Conservation (phyloP, 1,140 invertebrate species). For the Tetranychus urticae region DNA sequence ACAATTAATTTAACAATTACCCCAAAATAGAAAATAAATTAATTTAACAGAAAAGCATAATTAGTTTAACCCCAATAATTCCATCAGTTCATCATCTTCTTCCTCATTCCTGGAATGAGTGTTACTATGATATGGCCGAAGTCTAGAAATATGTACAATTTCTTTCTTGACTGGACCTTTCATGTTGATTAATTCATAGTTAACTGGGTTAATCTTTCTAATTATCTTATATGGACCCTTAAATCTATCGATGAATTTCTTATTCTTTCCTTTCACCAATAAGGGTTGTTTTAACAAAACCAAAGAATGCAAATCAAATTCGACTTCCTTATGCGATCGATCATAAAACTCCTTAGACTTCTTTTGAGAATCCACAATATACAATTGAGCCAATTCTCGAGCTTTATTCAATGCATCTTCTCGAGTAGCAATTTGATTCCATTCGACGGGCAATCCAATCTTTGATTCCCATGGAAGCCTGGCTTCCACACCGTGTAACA, state of each 20-base stretch:
- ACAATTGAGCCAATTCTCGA: background rate
- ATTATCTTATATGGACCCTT: background rate
- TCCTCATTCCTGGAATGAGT: too few species aligned
- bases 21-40: too few species aligned
- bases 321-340: background rate
- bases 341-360: background rate
- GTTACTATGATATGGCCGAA: too few species aligned
- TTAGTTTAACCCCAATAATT: too few species aligned
- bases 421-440: background rate
- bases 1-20: too few species aligned
- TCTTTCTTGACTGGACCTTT: too few species aligned
- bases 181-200: too few species aligned
- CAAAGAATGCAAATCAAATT: background rate
- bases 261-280: background rate
- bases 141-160: too few species aligned
- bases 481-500: background rate
- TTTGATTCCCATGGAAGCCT: background rate
- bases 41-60: too few species aligned
- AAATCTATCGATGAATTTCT: background rate
- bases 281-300: background rate
- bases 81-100: too few species aligned
- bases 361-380: background rate
- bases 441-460: background rate
- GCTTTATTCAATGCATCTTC: background rate
- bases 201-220: background rate